Evolutionary conservation across 2,888 invertebrate genomes (phyloP), one percentile per base, ranked within the genome.

Genomic region (Lordiphosa andalusiaca): DNA sequence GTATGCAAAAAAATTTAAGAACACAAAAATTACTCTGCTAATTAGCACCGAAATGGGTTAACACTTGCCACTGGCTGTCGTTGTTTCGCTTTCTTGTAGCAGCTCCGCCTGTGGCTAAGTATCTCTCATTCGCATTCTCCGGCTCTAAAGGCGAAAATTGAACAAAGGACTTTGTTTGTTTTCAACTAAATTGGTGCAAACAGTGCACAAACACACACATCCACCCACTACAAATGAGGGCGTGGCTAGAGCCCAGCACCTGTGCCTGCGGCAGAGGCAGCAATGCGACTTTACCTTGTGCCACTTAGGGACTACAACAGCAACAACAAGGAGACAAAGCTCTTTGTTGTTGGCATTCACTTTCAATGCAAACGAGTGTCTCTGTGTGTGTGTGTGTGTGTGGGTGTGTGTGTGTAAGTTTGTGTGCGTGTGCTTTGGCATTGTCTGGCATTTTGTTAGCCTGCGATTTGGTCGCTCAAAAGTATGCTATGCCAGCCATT

Each of bases 101-200:
- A 65, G 71, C 75, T 53, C 61, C 62, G 76, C 73, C 81, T 63
- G 49, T 71, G 69, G 77, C 84, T 53, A 56, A 59, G 63, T 67
- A 62, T 70, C 61, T 63, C 33, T 13, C 21, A 9, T 46, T 46
- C 37, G 36, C 51, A n/a, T 40, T 53, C 23, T 39, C 40, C 44
- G 23, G 40, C 38, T 69, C 66, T 67, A 66, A 84, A 82, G 80
- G 71, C 73, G 73, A 76, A 83, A 82, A 85, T 84, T 84, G 73
- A 84, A 84, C 84, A 85, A 82, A 84, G 69, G 81, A 73, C 70
- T 73, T 81, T 73, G 77, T 85, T 82, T 85, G 82, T 85, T 76
- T 82, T 73, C 76, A 84, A 84, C 82, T 76, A 85, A 82, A 85
- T 82, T 82, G 85, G 82, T 82, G 85, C 85, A 85, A 82, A 84